Conservation (phyloP, 1,140 invertebrate species). For the Drosophila subobscura region DNA sequence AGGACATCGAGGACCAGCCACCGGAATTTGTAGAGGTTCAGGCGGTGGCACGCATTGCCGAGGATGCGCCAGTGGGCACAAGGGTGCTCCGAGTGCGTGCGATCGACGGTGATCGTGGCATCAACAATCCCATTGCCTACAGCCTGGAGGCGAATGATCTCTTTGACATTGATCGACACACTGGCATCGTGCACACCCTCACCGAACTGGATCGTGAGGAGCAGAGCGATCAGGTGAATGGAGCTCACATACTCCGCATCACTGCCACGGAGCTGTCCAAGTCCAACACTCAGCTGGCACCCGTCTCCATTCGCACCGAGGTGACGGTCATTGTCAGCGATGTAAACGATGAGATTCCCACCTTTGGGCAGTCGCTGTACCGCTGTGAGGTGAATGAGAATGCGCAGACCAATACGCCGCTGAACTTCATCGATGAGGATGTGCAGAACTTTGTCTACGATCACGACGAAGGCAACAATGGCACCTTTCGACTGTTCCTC, state of each 20-base stretch:
- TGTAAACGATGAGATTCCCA: slow-evolving; percentile 96
- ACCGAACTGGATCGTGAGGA: slow-evolving; percentile 92
- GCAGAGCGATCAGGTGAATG: slow-evolving; percentile 90
- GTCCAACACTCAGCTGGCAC: slow-evolving; percentile 87
- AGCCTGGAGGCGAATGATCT: slow-evolving; percentile 89
- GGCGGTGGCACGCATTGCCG: slow-evolving; percentile 93
- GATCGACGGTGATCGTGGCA: slow-evolving; percentile 95
- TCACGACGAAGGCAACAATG: slow-evolving; percentile 97
- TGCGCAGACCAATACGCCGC: slow-evolving; percentile 94
- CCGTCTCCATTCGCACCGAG: slow-evolving; percentile 92
- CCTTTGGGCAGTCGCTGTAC: slow-evolving; percentile 91
- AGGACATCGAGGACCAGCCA: slow-evolving; percentile 95
- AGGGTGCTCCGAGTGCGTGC: slow-evolving; percentile 94
- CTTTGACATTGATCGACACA: slow-evolving; percentile 90
- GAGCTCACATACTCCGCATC: slow-evolving; percentile 94
- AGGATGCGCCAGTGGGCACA: slow-evolving; percentile 92
- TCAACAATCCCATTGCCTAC: slow-evolving; percentile 95
- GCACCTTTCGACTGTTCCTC: slow-evolving; percentile 93
- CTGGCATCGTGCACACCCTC: slow-evolving; percentile 91
- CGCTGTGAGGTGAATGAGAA: slow-evolving; percentile 96
- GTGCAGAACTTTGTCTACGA: slow-evolving; percentile 94
- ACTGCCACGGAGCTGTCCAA: slow-evolving; percentile 87
- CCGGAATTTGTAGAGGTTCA: slow-evolving; percentile 94
- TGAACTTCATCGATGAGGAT: slow-evolving; percentile 92
- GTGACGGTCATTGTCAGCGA: slow-evolving; percentile 97